Percentiles rank a stretch among this genome's conserved stretches.
Evolutionary conservation across 2,113 vertebrate species (phyloP).

Genomic region (Semicossyphus pulcher): DNA sequence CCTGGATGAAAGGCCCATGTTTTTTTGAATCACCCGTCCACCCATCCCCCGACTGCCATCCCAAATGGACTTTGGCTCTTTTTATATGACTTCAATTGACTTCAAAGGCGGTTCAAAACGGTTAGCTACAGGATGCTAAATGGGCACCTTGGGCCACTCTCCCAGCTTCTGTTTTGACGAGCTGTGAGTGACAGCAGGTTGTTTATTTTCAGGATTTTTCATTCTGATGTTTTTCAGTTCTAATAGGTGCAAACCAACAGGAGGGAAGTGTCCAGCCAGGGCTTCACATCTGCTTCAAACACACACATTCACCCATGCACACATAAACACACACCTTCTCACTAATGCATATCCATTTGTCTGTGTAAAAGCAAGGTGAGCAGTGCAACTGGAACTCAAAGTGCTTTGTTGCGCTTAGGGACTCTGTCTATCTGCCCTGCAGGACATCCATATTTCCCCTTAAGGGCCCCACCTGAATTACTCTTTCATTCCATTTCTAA

Average conservation of each 20-base stretch:
- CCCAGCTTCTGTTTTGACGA: neutral
- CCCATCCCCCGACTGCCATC: too few relatives aligned
- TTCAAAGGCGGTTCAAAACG: too few relatives aligned
- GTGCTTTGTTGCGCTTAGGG: slow-evolving; percentile 66
- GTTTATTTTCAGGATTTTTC: slow-evolving; percentile 4
- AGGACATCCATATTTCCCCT: slow-evolving; percentile 54
- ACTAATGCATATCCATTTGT: slow-evolving; percentile 75
- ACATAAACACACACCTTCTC: slow-evolving; percentile 30
- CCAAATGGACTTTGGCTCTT: too few relatives aligned
- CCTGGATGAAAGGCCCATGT: too few relatives aligned
- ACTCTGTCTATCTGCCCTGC: slow-evolving; percentile 53
- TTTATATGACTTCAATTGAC: too few relatives aligned
- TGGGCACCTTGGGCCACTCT: neutral
- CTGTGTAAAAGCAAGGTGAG: slow-evolving; percentile 68
- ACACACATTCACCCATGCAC: slow-evolving; percentile 3
- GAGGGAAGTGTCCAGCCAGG: neutral
- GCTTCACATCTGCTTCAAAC: neutral
- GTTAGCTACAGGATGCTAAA: too few relatives aligned
- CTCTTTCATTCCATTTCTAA: slow-evolving; percentile 53
- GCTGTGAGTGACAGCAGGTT: neutral
- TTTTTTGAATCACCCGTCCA: too few relatives aligned
- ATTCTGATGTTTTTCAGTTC: neutral
- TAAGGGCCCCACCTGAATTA: slow-evolving; percentile 47
- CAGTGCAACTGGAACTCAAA: slow-evolving; percentile 67
- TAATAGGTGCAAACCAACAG: neutral